Percentiles rank a stretch among this genome's conserved stretches.
These are phyloP conservation scores for Hyposmocoma kahamanoa DNA, from an alignment of 1,140 invertebrate genomes.

Conservation along the genomic window DNA sequence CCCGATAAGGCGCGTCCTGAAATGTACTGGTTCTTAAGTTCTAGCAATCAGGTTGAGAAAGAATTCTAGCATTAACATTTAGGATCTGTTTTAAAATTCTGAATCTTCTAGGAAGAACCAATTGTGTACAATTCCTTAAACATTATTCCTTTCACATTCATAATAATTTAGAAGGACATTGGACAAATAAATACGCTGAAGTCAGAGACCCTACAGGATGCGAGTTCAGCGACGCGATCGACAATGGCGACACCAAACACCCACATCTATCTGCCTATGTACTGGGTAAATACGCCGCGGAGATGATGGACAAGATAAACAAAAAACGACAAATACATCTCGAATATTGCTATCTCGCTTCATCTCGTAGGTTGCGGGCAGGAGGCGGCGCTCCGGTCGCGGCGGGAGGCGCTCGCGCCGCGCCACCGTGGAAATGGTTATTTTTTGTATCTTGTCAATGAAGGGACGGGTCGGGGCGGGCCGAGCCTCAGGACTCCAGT, in stretches of 20 bases:
- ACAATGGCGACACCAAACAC: conserved; percentile 34
- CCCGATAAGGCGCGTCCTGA: too few species aligned
- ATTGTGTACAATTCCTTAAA: too few species aligned
- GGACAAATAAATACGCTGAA: too few species aligned
- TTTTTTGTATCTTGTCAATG: conserved; percentile 71
- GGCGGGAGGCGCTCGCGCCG: conserved; percentile 48
- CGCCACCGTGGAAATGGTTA: conserved; percentile 59
- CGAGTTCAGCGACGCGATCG: conserved; percentile 46
- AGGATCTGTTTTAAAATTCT: too few species aligned
- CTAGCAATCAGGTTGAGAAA: too few species aligned
- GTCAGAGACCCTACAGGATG: conserved; percentile 28
- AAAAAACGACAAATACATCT: conserved; percentile 36
- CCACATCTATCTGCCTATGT: conserved; percentile 33
- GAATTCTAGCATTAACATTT: too few species aligned
- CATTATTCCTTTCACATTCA: too few species aligned
- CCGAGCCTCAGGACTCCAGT: conserved; percentile 29
- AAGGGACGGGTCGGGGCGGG: conserved; percentile 59
- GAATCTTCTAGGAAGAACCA: too few species aligned
- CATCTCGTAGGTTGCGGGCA: conserved; percentile 21
- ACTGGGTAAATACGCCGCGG: conserved; percentile 40
- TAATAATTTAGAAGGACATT: too few species aligned
- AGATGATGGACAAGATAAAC: conserved; percentile 66
- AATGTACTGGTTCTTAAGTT: too few species aligned
- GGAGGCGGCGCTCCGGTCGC: conserved; percentile 44
- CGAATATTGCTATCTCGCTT: conserved; percentile 38